Base-by-base conservation (phyloP, 2,797 vertebrate genomes). In the Ctenochaetus hawaiiensis region DNA sequence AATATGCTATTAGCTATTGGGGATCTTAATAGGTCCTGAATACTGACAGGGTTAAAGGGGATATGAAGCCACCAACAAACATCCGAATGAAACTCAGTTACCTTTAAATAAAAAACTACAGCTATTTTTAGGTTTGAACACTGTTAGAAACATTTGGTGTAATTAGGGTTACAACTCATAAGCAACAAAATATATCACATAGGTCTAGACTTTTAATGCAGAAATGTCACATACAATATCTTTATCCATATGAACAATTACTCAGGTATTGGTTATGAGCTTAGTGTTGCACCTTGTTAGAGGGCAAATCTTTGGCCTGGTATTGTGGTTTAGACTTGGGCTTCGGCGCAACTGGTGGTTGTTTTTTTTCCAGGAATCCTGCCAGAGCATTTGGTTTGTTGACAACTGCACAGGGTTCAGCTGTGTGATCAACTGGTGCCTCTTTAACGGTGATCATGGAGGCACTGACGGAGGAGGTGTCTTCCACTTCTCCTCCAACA, bases 401-500 rank as follows among this genome's bases (percentile, higher is more conserved):
- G 51, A 41, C 5, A 23, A 45, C 65, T 12, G 77, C 26, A 8
- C 66, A 56, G 30, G 52, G 39, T 26, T 91, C 83, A 2, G 76
- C 26, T 39, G 16, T 61, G 3, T 51, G 67, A 70, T 59, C 16
- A 9, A 48, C 37, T 11, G 18, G 68, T 30, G 80, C 81, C 48
- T 92, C 91, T 52, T 84, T 91, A 4, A 69, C 52, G 1, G 85
- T 77, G 68, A 77, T 47, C 1, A 78, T 39, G 5, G 88, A 87
- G 63, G 77, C 34, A 16, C 81, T 91, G 66, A 92, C 67, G 0
- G 90, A 90, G 22, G 88, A 72, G 4, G 54, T n/a, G 60, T 94
- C 93, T 54, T 95, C 95, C 54, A 49, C 77, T 30, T 94, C 94
- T 81, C 89, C 92, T 58, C 91, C 91, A 1, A 82, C 39, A 54